phyloP scores from a whole-genome alignment of 2,888 invertebrate genomes.

The Branchellion lobata region DNA sequence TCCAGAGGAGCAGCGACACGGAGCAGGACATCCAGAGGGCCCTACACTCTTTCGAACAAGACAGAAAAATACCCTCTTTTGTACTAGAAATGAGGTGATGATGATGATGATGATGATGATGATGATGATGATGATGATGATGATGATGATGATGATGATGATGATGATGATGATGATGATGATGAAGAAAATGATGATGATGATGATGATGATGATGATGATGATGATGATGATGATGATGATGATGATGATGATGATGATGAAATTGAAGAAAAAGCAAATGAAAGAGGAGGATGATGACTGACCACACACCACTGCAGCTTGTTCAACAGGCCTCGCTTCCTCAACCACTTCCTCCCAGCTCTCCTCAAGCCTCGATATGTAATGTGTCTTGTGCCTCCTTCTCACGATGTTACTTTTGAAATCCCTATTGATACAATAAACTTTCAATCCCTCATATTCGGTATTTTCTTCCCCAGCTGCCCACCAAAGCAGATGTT shows the following conservation, averaged over 20 bases:
- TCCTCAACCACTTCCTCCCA: conserved; percentile 23
- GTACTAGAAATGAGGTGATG: conserved; percentile 21
- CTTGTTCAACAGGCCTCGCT: conserved; percentile 21
- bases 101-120: conserved; percentile 17
- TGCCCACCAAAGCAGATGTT: conserved; percentile 4
- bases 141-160: conserved; percentile 3
- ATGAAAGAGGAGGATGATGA: not conserved
- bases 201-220: not conserved
- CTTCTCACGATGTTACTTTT: not conserved
- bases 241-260: conserved; percentile 12
- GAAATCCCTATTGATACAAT: too few relatives aligned
- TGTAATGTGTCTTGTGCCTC: not conserved
- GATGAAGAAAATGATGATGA: conserved; percentile 4
- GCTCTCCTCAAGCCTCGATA: conserved; percentile 13
- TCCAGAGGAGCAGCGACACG: not conserved
- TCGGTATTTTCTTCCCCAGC: not conserved
- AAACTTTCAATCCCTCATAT: too few relatives aligned
- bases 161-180: conserved; percentile 10
- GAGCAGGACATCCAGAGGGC: not conserved
- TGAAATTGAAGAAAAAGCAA: not conserved
- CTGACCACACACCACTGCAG: not conserved
- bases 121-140: conserved; percentile 8
- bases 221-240: not conserved
- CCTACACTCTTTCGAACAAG: not conserved
- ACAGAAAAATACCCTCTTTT: conserved; percentile 3